Base-by-base conservation (phyloP, 2,113 vertebrate species). In the Caloenas nicobarica region DNA sequence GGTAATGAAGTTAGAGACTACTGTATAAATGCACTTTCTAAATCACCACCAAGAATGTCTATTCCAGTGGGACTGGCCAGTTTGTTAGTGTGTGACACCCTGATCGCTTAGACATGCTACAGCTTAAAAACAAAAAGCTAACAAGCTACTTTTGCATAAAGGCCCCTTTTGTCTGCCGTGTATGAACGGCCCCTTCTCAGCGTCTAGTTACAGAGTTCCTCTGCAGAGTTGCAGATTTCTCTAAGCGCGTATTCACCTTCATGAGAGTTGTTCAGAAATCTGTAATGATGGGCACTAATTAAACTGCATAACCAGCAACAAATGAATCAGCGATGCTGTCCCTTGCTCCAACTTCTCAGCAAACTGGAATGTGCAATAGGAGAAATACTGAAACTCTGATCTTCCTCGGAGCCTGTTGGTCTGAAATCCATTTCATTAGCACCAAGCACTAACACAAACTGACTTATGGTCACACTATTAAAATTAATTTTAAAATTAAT, bases 101-200 rank as follows among this genome's bases (percentile, higher is more conserved):
- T 60, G 80, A 97, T 83, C 28, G 0, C 46, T 88, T 91, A 91
- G 72, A 92, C 69, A 79, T 68, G 83, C 76, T 86, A 80, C 79
- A 58, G 69, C 69, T 96, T 92, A 53, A 81, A 91, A 96, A 92
- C 93, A 93, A 89, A 97, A 96, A 91, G 91, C 94, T 95, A 97
- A 96, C 86, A 96, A 97, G 78, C 73, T 95, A 90, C 61, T 86
- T 95, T 60, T 65, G 61, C 82, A 95, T 74, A 91, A 90, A 73
- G 68, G 48, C n/a, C 28, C 24, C 81, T 95, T 91, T 91, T 94
- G 86, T 96, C 81, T 78, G 53, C 31, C 2, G 0, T 23, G 34
- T 50, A 74, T 16, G 87, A 95, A 33, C 57, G 81, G 85, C 11
- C 31, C 74, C 65, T 70, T 80, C 91, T 96, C 66, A 89, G 79